These are phyloP conservation scores for Cotesia glomerata DNA, from an alignment of 1,140 invertebrate species.

Conservation along the genomic window DNA sequence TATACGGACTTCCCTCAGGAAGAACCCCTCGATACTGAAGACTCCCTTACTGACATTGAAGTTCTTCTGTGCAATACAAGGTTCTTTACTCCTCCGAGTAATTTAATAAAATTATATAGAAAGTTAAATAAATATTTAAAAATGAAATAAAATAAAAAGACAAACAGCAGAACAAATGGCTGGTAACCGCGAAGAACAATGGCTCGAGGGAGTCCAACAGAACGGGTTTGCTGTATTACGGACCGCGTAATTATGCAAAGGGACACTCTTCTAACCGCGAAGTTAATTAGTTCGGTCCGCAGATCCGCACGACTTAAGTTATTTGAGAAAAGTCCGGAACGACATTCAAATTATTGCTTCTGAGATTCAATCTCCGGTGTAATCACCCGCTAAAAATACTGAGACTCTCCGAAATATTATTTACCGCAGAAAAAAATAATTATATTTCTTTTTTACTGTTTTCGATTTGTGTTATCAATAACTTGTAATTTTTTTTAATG, in stretches of 20 bases:
- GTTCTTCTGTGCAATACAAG: no score
- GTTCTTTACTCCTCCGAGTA: not conserved
- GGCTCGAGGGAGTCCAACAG: not conserved
- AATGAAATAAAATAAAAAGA: not conserved
- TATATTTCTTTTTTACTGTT: not conserved
- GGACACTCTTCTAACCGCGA: constrained; percentile 32
- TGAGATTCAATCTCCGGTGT: not conserved
- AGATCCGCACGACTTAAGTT: constrained; percentile 20
- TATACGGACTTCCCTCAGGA: not conserved
- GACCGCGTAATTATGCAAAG: constrained; percentile 27
- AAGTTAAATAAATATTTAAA: not conserved
- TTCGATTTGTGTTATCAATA: no score
- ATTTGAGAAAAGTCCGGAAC: constrained; percentile 17
- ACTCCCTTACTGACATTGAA: no score
- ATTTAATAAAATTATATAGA: constrained; percentile 1
- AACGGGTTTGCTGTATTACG: constrained; percentile 18
- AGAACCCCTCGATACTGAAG: no score
- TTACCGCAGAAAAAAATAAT: not conserved
- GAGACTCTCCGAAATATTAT: not conserved
- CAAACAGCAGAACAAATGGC: not conserved
- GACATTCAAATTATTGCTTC: constrained; percentile 26
- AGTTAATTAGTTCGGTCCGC: constrained; percentile 33
- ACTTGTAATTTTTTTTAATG: no score
- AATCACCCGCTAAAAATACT: not conserved
- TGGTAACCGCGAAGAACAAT: constrained; percentile 28